phyloP scores from a whole-genome alignment of 2,797 vertebrate genomes.

The Acanthurus lineatus region DNA sequence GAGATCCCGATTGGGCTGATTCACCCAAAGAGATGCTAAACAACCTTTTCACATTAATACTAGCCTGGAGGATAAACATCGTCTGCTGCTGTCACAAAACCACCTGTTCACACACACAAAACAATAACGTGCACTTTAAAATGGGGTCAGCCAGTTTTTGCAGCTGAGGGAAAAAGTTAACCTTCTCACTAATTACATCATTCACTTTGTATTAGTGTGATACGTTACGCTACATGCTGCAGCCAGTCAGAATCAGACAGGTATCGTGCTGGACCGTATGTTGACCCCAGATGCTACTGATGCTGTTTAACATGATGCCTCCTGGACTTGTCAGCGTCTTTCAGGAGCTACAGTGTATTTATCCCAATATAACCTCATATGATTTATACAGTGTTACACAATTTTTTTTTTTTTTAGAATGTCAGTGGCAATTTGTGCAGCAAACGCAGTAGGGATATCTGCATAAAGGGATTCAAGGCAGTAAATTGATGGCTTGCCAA shows the following conservation, averaged over 20 bases:
- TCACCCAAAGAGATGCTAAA: slow-evolving; percentile 19
- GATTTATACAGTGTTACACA: not conserved
- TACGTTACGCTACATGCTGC: not conserved
- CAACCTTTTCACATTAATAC: not conserved
- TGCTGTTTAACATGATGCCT: not conserved
- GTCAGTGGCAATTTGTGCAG: not conserved
- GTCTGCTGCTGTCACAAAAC: slow-evolving; percentile 11
- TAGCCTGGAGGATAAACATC: slow-evolving; percentile 2
- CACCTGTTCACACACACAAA: not conserved
- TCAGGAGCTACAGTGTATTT: not conserved
- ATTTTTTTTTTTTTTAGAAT: not conserved
- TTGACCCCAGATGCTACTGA: not conserved
- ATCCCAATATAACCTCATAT: not conserved
- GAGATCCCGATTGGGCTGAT: slow-evolving; percentile 17
- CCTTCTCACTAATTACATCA: not conserved
- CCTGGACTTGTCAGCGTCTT: not conserved
- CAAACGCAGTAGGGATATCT: not conserved
- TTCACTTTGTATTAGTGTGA: not conserved
- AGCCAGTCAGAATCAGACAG: not conserved
- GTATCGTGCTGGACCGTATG: not conserved
- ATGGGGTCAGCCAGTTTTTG: not conserved
- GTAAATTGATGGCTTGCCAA: not conserved
- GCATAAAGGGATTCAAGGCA: not conserved
- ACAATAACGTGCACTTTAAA: not conserved
- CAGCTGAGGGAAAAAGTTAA: not conserved